These are phyloP conservation scores for Odontomachus brunneus DNA, from an alignment of 1,140 invertebrate species.

Conservation along the genomic window DNA sequence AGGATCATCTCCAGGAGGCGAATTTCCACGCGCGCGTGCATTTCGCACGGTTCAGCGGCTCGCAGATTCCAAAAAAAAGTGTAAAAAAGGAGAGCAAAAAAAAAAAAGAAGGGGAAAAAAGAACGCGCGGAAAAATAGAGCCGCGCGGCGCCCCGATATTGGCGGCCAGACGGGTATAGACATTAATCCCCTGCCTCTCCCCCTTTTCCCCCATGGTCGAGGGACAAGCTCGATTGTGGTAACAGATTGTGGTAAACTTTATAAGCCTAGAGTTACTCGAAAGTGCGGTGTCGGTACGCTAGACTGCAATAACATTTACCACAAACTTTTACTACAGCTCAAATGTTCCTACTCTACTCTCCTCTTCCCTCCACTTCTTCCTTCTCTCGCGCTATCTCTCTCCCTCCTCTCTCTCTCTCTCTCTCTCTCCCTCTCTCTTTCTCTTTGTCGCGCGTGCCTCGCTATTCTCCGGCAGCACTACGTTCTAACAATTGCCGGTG, in stretches of 20 bases:
- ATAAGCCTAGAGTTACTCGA: constrained; percentile 70
- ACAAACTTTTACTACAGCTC: constrained; percentile 74
- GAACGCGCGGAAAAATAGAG: neutral
- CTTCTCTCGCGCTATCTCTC: neutral
- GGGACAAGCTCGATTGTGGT: constrained; percentile 61
- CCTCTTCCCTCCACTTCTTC: constrained; percentile 12
- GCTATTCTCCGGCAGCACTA: constrained; percentile 49
- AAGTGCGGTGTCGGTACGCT: constrained; percentile 54
- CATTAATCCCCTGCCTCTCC: constrained; percentile 23
- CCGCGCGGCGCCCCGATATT: neutral
- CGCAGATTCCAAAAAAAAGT: constrained; percentile 3
- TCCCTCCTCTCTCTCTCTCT: no score
- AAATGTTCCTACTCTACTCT: constrained; percentile 51
- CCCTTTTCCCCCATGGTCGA: neutral
- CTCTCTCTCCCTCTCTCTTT: no score
- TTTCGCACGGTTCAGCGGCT: neutral
- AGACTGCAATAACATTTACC: constrained; percentile 74
- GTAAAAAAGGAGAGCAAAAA: neutral
- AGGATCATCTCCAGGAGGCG: neutral
- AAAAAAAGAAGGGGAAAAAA: neutral
- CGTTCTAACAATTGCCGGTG: constrained; percentile 70
- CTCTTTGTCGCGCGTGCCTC: no score
- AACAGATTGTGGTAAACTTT: constrained; percentile 74
- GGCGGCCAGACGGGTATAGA: constrained; percentile 4
- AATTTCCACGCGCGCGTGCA: constrained; percentile 4